A percentile compares a stretch with the other conserved stretches of the same genome.
Evolutionary conservation across 2,888 invertebrate species (phyloP).

Genomic region (Nomada fabriciana): DNA sequence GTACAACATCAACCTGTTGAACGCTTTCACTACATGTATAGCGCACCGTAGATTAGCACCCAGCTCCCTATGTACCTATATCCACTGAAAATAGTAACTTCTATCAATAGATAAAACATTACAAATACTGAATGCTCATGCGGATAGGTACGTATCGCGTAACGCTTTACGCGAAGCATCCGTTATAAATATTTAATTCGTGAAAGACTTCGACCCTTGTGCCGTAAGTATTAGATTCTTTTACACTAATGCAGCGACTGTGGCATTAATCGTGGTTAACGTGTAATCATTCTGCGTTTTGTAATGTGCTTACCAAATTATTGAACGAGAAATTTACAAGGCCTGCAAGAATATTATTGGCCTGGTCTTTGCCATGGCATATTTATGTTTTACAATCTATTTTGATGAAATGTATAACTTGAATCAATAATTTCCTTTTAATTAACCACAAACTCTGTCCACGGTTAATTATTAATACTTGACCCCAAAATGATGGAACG

Average conservation of each 20-base stretch:
- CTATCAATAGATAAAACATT: constrained; percentile 9
- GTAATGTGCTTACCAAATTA: neutral
- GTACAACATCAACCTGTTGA: constrained; percentile 58
- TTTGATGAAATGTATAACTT: too few species aligned
- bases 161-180: too few species aligned
- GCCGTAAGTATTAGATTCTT: neutral
- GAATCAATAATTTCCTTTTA: neutral
- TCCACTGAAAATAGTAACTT: neutral
- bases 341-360: too few species aligned
- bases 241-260: too few species aligned
- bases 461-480: neutral
- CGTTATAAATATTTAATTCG: too few species aligned
- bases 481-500: neutral
- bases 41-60: constrained; percentile 9
- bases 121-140: constrained; percentile 5
- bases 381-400: too few species aligned
- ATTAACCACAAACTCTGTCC: neutral
- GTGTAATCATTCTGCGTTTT: neutral
- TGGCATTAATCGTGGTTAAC: too few species aligned
- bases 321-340: neutral
- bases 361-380: too few species aligned
- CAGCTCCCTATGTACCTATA: neutral
- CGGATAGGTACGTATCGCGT: neutral
- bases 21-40: neutral
- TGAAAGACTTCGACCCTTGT: neutral